Percentiles rank a stretch among this genome's conserved stretches.
Conservation (phyloP, 2,113 vertebrate species). For the Scolopax mira region DNA sequence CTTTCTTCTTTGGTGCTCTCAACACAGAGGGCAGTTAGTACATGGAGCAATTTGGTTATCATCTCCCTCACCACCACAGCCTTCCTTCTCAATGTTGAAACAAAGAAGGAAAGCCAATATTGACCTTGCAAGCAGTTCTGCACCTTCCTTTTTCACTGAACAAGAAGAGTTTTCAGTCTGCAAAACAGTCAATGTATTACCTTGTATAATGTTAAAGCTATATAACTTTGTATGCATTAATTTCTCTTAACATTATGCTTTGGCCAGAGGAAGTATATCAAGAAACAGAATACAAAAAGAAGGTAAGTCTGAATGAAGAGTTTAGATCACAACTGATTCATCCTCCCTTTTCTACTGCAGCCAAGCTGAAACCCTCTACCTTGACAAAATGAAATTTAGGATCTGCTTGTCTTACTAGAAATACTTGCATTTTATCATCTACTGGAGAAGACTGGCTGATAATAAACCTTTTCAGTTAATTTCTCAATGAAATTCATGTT, state of each 20-base stretch:
- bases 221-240: not conserved
- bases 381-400: not conserved
- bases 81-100: not conserved
- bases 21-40: not conserved
- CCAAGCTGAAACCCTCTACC: not conserved
- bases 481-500: not conserved
- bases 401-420: not conserved
- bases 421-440: not conserved
- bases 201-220: not conserved
- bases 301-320: not conserved
- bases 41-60: not conserved
- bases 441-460: not conserved
- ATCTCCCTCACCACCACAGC: fast-evolving
- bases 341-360: not conserved
- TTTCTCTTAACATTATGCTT: not conserved
- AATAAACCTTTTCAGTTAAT: not conserved
- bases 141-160: not conserved
- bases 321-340: not conserved
- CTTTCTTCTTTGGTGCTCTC: not conserved
- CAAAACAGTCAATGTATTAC: not conserved
- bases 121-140: not conserved
- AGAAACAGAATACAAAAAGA: not conserved
- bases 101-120: not conserved
- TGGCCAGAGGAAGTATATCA: not conserved
- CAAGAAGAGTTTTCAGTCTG: not conserved